Base-by-base conservation (phyloP, 2,797 vertebrate genomes). In the Heliangelus exortis region DNA sequence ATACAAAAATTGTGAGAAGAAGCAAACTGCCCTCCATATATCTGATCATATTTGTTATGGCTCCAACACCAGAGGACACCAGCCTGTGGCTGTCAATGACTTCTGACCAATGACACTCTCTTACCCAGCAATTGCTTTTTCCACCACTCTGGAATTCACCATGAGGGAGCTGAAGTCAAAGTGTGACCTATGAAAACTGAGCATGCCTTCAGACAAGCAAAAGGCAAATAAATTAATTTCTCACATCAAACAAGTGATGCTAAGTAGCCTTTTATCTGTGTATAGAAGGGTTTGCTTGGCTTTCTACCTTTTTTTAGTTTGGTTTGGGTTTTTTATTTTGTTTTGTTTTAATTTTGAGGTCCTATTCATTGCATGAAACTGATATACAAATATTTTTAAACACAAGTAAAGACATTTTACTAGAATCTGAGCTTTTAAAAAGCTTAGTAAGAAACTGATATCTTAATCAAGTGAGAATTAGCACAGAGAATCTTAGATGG, bases 191-290 rank as follows among this genome's bases (percentile, higher is more conserved):
- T 16, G 62, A 26, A 73, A 95, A 88, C 58, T 20, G 2, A 86
- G 51, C 7, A 1, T 31, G n/a, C 62, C 78, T 81, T 84, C 43
- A 85, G 73, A 84, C 69, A 72, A 75, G 34, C 9, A 53, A 95
- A 91, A 92, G 78, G 89, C 82, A 96, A 89, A 90, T 91, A 92
- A 89, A 95, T 95, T 87, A 36, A 89, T 81, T 95, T 92, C 89
- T 78, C 51, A 92, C 82, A 92, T 95, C 87, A 94, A 92, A 92
- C 68, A 89, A 95, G 55, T 91, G 72, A 77, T 68, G 48, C 78
- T 94, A 95, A 95, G 61, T 55, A 87, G 55, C 41, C 84, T 94
- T 93, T 96, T 82, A 89, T 92, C 67, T 89, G 62, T 50, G 36
- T 71, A 65, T 72, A 96, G 87, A 93, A 74, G 20, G 51, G 8